phyloP scores from a whole-genome alignment of 2,113 vertebrate species.

The Leucoraja erinaceus region DNA sequence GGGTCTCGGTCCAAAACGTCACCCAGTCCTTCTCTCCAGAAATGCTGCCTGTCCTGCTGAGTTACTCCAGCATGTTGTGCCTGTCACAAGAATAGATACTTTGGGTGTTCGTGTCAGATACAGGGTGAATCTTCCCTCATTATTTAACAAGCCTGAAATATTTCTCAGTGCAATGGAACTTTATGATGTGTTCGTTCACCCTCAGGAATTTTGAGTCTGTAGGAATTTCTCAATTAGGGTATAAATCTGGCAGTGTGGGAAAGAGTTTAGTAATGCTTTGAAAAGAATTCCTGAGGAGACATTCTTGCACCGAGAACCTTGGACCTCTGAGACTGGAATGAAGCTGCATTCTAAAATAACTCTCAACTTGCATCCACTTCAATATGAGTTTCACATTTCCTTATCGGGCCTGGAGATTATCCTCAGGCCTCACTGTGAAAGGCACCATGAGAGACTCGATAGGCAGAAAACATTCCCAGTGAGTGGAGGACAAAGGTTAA shows the following conservation, averaged over 20 bases:
- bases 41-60: no score
- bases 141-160: not conserved
- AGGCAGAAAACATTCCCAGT: not conserved
- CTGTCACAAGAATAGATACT: no score
- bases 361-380: not conserved
- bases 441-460: not conserved
- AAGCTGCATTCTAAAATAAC: conserved; percentile 11
- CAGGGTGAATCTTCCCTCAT: not conserved
- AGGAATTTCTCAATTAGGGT: conserved; percentile 1
- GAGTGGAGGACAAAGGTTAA: not conserved
- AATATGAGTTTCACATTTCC: not conserved
- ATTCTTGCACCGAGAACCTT: not conserved
- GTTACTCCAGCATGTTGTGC: no score
- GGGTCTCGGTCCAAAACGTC: no score
- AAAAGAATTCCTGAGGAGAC: conserved; percentile 12
- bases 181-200: not conserved
- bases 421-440: not conserved
- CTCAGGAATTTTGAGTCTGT: not conserved
- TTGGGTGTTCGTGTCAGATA: not conserved
- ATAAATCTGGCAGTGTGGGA: conserved; percentile 25
- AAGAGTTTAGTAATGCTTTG: not conserved
- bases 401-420: conserved; percentile 6
- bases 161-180: not conserved
- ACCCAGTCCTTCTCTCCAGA: no score
- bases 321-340: conserved; percentile 10